These are phyloP conservation scores for Sitta carolinensis DNA, from an alignment of 2,797 vertebrate genomes.

Conservation along the genomic window DNA sequence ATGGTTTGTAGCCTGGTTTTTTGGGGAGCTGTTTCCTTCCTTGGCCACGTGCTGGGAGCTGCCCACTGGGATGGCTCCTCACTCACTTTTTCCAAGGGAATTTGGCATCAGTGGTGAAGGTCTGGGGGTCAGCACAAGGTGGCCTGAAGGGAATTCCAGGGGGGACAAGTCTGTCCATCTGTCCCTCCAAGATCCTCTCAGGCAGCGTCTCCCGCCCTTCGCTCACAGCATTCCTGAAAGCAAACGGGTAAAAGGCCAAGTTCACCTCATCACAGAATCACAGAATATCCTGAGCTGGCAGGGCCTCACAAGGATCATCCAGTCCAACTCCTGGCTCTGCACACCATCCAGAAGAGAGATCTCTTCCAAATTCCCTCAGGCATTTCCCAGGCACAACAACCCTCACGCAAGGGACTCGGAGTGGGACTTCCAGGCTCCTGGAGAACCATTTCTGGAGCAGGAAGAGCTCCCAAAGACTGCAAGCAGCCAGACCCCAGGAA, in stretches of 20 bases:
- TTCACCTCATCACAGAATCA: background rate
- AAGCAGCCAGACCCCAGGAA: background rate
- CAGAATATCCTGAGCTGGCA: background rate
- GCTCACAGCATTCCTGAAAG: background rate
- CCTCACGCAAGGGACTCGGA: rapidly evolving
- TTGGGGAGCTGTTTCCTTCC: background rate
- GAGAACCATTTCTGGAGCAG: background rate
- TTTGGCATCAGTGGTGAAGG: background rate
- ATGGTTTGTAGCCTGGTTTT: background rate
- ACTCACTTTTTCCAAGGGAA: background rate
- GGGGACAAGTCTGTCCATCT: background rate
- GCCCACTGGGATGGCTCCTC: background rate
- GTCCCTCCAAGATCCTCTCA: background rate
- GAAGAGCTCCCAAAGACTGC: background rate
- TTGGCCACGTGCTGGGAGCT: background rate
- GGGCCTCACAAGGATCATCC: background rate
- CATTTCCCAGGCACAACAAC: background rate
- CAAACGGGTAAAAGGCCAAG: background rate
- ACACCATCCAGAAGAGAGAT: background rate
- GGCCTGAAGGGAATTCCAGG: background rate
- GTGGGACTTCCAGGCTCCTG: background rate
- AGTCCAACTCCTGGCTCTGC: background rate
- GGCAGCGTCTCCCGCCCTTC: background rate
- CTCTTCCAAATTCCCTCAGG: background rate
- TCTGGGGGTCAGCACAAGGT: background rate